These are phyloP conservation scores for Drosophila kambysellisi DNA, from an alignment of 2,888 invertebrate genomes.

Conservation along the genomic window DNA sequence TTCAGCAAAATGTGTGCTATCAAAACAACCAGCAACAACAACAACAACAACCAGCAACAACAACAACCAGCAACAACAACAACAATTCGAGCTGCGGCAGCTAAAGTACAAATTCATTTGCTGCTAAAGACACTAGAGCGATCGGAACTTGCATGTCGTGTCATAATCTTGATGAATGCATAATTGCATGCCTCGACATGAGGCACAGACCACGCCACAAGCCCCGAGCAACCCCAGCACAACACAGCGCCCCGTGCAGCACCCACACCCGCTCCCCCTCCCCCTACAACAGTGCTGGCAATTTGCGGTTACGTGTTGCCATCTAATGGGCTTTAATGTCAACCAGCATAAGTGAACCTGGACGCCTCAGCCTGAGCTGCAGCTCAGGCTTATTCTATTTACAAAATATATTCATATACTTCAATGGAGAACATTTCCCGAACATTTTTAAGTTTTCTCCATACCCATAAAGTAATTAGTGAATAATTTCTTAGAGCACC, in stretches of 20 bases:
- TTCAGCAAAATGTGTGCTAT: slow-evolving; percentile 76
- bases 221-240: slow-evolving; percentile 4
- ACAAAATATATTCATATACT: slow-evolving; percentile 75
- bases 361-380: background rate
- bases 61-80: slow-evolving; percentile 13
- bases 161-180: slow-evolving; percentile 84
- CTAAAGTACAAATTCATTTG: slow-evolving; percentile 80
- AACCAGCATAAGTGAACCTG: slow-evolving; percentile 76
- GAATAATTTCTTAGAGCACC: slow-evolving; percentile 51
- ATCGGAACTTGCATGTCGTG: slow-evolving; percentile 82
- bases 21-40: slow-evolving; percentile 58
- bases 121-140: slow-evolving; percentile 66
- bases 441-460: slow-evolving; percentile 18
- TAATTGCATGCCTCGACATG: slow-evolving; percentile 80
- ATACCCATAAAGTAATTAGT: slow-evolving; percentile 58
- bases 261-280: background rate
- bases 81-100: slow-evolving; percentile 34
- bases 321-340: slow-evolving; percentile 69
- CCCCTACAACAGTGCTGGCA: slow-evolving; percentile 8
- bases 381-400: slow-evolving; percentile 46
- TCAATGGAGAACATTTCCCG: slow-evolving; percentile 53
- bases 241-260: slow-evolving; percentile 3
- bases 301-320: slow-evolving; percentile 51
- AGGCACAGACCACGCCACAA: slow-evolving; percentile 23
- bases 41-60: slow-evolving; percentile 7